These are phyloP conservation scores for Rhinichthys klamathensis DNA, from an alignment of 2,113 vertebrate genomes.

Conservation along the genomic window DNA sequence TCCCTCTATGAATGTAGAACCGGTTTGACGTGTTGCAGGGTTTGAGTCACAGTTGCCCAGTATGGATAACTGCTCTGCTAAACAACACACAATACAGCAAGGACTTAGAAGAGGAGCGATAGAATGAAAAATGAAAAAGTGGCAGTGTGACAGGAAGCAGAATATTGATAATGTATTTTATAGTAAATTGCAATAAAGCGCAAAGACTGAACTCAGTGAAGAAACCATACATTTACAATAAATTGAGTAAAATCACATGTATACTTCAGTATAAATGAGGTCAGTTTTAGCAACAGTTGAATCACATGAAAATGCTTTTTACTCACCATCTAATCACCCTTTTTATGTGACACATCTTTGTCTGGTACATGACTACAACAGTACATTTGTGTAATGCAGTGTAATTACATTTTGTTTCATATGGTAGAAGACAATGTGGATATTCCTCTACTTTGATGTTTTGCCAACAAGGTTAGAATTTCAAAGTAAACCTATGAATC, in stretches of 20 bases:
- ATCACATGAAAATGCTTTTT: neutral
- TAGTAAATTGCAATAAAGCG: neutral
- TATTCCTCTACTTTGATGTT: too few relatives aligned
- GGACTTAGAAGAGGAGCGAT: neutral
- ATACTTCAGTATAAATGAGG: neutral
- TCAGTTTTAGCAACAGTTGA: neutral
- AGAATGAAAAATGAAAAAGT: neutral
- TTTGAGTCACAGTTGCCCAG: slow-evolving; percentile 16
- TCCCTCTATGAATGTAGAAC: slow-evolving; percentile 41
- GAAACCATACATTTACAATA: too few relatives aligned
- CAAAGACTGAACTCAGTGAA: neutral
- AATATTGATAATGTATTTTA: neutral
- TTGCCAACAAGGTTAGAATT: too few relatives aligned
- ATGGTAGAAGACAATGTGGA: neutral
- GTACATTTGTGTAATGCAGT: neutral
- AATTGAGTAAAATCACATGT: too few relatives aligned
- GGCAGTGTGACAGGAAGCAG: neutral
- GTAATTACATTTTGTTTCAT: neutral
- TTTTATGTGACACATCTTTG: neutral
- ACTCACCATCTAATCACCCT: neutral
- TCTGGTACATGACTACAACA: neutral
- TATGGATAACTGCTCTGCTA: neutral
- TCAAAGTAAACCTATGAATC: too few relatives aligned
- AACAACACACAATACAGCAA: neutral
- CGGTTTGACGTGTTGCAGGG: slow-evolving; percentile 27